Evolutionary conservation across 35 echinoderm and acorn worm species (phyloP).

Genomic region (Heliocidaris erythrogramma): DNA sequence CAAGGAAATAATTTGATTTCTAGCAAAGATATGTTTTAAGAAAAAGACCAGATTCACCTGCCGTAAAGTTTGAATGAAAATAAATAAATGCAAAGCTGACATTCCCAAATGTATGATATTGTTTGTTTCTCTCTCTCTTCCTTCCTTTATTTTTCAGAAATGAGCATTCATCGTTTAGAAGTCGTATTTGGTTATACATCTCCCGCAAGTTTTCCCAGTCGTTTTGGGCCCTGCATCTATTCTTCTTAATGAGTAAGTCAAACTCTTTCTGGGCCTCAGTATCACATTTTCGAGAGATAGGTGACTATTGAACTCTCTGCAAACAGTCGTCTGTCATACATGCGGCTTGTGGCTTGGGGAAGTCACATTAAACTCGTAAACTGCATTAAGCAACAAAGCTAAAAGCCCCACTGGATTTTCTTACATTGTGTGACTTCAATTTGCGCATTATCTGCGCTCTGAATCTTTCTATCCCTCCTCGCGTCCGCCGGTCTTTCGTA

Average conservation of each 20-base stretch:
- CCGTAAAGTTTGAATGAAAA: neutral
- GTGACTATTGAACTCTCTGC: neutral
- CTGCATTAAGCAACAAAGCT: conserved; percentile 3
- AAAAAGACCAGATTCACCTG: neutral
- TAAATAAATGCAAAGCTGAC: neutral
- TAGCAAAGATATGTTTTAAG: neutral
- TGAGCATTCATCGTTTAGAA: neutral
- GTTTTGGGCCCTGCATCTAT: neutral
- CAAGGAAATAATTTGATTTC: neutral
- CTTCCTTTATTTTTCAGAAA: neutral
- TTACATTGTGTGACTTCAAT: neutral
- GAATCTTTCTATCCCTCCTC: neutral
- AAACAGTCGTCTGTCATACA: neutral
- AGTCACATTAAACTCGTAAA: neutral
- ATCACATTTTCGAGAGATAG: neutral
- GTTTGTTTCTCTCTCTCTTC: neutral
- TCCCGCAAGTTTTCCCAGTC: neutral
- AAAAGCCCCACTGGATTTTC: neutral
- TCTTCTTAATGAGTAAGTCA: neutral
- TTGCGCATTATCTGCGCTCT: neutral
- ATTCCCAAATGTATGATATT: neutral
- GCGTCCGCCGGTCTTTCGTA: neutral
- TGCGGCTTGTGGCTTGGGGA: neutral
- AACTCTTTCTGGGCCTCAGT: neutral
- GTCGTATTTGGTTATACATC: neutral